Percentiles rank a stretch among this genome's conserved stretches.
These are phyloP conservation scores for Rhincodon typus DNA, from an alignment of 2,797 vertebrate genomes.

Conservation along the genomic window DNA sequence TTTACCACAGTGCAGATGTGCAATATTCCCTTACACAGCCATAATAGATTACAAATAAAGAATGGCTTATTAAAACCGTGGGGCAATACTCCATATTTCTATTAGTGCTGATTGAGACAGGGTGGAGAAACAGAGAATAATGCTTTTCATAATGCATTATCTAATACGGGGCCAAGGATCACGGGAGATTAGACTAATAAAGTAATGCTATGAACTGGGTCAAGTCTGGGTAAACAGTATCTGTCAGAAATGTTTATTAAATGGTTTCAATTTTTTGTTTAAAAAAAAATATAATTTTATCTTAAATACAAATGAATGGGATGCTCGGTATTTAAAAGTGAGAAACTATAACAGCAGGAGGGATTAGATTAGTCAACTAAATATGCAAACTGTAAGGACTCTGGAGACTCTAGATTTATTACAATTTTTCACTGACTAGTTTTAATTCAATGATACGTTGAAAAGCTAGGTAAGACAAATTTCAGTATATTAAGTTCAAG, in stretches of 20 bases:
- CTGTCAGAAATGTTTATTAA: conserved; percentile 69
- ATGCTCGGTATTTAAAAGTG: conserved; percentile 69
- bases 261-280: conserved; percentile 81
- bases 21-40: neutral
- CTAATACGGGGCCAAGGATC: conserved; percentile 69
- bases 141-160: neutral
- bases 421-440: conserved; percentile 75
- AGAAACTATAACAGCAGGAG: conserved; percentile 90
- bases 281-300: conserved; percentile 66
- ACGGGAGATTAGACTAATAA: conserved; percentile 96
- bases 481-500: conserved; percentile 52
- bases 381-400: conserved; percentile 70
- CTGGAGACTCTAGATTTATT: conserved; percentile 65
- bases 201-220: conserved; percentile 98
- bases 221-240: conserved; percentile 90
- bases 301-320: conserved; percentile 70
- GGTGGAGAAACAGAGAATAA: neutral
- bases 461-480: conserved; percentile 60
- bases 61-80: conserved; percentile 25
- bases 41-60: conserved; percentile 34
- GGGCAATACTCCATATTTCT: neutral
- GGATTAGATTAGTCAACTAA: conserved; percentile 69
- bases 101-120: conserved; percentile 18
- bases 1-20: neutral
- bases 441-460: conserved; percentile 68